Evolutionary conservation across 2,888 invertebrate species (phyloP).

Genomic region (Ormyrus labotus): DNA sequence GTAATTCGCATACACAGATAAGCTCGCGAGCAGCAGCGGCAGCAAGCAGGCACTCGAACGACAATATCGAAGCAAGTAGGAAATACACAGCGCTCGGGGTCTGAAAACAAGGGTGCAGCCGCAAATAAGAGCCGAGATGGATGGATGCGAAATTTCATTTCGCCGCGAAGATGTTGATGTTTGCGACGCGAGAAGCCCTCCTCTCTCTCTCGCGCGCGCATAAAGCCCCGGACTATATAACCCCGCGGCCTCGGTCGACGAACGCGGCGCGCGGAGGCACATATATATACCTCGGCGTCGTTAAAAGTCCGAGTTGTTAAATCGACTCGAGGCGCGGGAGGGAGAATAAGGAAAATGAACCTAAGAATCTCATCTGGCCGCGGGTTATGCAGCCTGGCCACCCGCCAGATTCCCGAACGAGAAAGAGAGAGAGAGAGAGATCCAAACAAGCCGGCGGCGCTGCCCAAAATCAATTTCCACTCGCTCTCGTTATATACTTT

Average conservation of each 20-base stretch:
- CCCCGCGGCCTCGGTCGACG: constrained; percentile 18
- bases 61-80: no score
- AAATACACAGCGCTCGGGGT: no score
- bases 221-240: neutral
- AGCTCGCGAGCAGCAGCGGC: no score
- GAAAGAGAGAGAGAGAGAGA: neutral
- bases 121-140: no score
- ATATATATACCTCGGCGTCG: constrained; percentile 6
- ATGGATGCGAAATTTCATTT: no score
- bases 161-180: neutral
- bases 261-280: neutral
- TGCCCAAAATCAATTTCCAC: constrained; percentile 31
- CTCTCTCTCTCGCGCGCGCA: neutral
- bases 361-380: constrained; percentile 34
- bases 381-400: constrained; percentile 33
- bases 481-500: neutral
- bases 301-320: constrained; percentile 32
- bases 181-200: neutral
- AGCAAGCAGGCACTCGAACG: no score
- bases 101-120: no score
- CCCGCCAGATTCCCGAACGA: constrained; percentile 22
- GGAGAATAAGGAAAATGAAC: constrained; percentile 6
- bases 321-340: constrained; percentile 2
- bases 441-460: constrained; percentile 6
- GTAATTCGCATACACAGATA: no score